Percentiles rank a stretch among this genome's conserved stretches.
Evolutionary conservation across 1,140 invertebrate species (phyloP).

Genomic region (Penaeus chinensis): DNA sequence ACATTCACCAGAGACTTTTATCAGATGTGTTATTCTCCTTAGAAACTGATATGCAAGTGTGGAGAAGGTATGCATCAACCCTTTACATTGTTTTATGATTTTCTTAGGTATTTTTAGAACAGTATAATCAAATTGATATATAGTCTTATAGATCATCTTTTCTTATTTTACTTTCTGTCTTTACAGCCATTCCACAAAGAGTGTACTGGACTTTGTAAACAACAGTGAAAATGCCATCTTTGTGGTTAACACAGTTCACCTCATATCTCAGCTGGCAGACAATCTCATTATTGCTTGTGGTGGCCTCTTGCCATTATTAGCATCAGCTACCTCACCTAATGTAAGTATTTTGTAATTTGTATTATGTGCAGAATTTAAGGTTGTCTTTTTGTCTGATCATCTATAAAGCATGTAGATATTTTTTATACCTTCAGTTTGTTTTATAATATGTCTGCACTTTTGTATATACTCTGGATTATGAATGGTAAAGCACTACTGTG

Average conservation of each 20-base stretch:
- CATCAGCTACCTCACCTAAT: constrained; percentile 98
- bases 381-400: neutral
- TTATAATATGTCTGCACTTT: neutral
- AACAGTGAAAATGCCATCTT: constrained; percentile 98
- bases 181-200: constrained; percentile 92
- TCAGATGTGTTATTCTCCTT: constrained; percentile 97
- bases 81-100: no score
- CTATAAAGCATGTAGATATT: neutral
- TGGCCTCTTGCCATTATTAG: constrained; percentile 93
- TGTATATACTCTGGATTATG: neutral
- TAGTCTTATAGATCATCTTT: constrained; percentile 4
- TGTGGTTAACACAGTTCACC: constrained; percentile 98
- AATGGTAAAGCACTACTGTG: neutral
- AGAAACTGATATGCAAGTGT: constrained; percentile 97
- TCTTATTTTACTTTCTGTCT: constrained; percentile 54
- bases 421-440: neutral
- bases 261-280: constrained; percentile 98
- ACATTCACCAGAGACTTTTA: constrained; percentile 95
- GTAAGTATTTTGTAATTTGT: constrained; percentile 74
- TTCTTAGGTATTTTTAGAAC: neutral
- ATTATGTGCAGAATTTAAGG: neutral
- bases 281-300: constrained; percentile 99
- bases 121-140: constrained; percentile 7
- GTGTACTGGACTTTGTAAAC: constrained; percentile 98
- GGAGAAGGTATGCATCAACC: constrained; percentile 75